Base-by-base conservation (phyloP, 2,797 vertebrate species). In the Coregonus suidteri region DNA sequence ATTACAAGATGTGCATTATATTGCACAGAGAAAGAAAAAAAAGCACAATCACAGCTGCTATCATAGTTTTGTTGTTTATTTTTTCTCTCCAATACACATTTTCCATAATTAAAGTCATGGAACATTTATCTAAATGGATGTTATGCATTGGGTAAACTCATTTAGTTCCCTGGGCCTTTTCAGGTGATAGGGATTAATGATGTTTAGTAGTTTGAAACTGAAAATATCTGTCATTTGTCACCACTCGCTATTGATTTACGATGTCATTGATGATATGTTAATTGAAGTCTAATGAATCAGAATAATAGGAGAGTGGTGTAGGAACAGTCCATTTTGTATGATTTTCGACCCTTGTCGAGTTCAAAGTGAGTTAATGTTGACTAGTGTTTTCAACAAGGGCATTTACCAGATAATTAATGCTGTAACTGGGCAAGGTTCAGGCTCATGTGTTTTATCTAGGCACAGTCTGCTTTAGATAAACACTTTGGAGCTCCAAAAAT, bases 161-260 rank as follows among this genome's bases (percentile, higher is more conserved):
- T 94, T 93, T 91, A 89, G 93, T 93, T 93, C 92, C 92, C 62
- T 77, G 90, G 91, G 93, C 90, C 92, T 88, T 91, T 90, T 91
- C 91, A 94, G 94, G 93, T 94, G 93, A 94, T 93, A 91, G 91
- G 91, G 93, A 94, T 94, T 94, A 93, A 94, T 93, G 91, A 93
- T 93, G 92, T 94, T 94, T 93, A 93, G 92, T 90, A 92, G 92
- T 94, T 92, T 90, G 92, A 92, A 88, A 89, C 92, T 83, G 88
- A 90, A 93, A 93, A 93, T 93, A 93, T 93, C 90, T 92, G 92
- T 94, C 92, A 92, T 92, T 92, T 94, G 93, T 94, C 93, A 92
- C 81, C 89, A 84, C 86, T 89, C 81, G 73, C 91, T 88, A 89
- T 93, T 93, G 92, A 94, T 93, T 91, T 91, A 92, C 79, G 89